Conservation (phyloP, 2,888 invertebrate genomes). For the Nomada fabriciana region DNA sequence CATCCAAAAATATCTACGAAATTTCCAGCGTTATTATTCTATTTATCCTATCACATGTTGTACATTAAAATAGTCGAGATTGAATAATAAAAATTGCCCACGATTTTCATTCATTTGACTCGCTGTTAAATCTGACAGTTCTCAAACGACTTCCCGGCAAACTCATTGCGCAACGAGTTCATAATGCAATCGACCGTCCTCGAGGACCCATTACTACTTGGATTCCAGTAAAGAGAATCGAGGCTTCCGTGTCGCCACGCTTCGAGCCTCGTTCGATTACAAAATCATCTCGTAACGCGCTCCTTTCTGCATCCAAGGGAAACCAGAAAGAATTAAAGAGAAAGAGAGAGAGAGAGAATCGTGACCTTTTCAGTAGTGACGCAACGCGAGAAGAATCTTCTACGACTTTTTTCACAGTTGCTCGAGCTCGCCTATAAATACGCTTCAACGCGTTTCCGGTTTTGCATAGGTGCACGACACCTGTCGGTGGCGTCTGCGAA, state of each 20-base stretch:
- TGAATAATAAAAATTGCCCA: too few species aligned
- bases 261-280: slow-evolving; percentile 17
- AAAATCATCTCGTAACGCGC: slow-evolving; percentile 41
- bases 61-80: too few species aligned
- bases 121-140: too few species aligned
- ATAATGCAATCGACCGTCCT: slow-evolving; percentile 1
- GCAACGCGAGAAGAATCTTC: slow-evolving; percentile 25
- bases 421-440: slow-evolving; percentile 19
- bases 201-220: neutral
- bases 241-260: neutral
- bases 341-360: neutral
- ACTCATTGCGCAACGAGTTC: neutral
- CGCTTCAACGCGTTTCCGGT: slow-evolving; percentile 21
- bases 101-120: too few species aligned
- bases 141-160: neutral
- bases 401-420: slow-evolving; percentile 12
- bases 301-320: slow-evolving; percentile 31
- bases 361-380: slow-evolving; percentile 47
- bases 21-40: too few species aligned
- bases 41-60: too few species aligned
- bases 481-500: neutral
- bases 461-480: slow-evolving; percentile 17
- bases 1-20: too few species aligned
- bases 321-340: neutral
- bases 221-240: neutral